These are phyloP conservation scores for Oreohelix idahoensis DNA, from an alignment of 1,140 invertebrate genomes.

Conservation along the genomic window DNA sequence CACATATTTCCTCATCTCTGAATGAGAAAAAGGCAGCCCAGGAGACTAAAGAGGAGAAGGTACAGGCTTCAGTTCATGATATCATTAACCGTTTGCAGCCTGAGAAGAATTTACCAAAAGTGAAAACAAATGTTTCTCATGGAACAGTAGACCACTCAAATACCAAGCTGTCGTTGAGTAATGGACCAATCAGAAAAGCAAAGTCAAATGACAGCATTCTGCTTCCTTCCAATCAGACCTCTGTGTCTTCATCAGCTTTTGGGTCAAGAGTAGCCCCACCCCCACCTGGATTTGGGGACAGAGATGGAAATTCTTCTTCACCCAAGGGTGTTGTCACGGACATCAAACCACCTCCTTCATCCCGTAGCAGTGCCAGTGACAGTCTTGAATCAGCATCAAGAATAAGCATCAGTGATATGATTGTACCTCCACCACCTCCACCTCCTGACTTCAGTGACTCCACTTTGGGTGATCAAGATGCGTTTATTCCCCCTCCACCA, in stretches of 20 bases:
- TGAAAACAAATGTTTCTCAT: conserved; percentile 38
- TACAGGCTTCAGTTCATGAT: background rate
- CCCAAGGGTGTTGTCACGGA: conserved; percentile 54
- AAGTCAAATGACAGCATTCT: background rate
- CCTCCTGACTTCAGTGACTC: conserved; percentile 60
- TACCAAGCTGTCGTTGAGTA: conserved; percentile 46
- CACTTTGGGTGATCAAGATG: conserved; percentile 24
- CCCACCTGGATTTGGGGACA: conserved; percentile 59
- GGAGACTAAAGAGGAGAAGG: background rate
- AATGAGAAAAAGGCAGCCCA: too few relatives aligned
- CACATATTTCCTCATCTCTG: background rate
- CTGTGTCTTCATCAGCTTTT: conserved; percentile 12
- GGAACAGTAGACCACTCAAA: conserved; percentile 60
- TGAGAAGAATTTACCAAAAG: background rate
- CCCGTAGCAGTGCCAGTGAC: conserved; percentile 45
- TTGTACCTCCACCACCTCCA: conserved; percentile 59
- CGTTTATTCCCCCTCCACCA: conserved; percentile 60
- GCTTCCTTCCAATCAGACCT: background rate
- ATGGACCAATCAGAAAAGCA: conserved; percentile 39
- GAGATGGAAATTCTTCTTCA: background rate
- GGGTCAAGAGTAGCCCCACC: conserved; percentile 31
- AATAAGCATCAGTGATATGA: conserved; percentile 58
- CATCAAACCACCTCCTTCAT: conserved; percentile 67
- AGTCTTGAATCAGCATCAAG: background rate
- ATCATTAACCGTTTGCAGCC: background rate